These are phyloP conservation scores for Acrocephalus scirpaceus DNA, from an alignment of 2,797 vertebrate genomes.

Conservation along the genomic window DNA sequence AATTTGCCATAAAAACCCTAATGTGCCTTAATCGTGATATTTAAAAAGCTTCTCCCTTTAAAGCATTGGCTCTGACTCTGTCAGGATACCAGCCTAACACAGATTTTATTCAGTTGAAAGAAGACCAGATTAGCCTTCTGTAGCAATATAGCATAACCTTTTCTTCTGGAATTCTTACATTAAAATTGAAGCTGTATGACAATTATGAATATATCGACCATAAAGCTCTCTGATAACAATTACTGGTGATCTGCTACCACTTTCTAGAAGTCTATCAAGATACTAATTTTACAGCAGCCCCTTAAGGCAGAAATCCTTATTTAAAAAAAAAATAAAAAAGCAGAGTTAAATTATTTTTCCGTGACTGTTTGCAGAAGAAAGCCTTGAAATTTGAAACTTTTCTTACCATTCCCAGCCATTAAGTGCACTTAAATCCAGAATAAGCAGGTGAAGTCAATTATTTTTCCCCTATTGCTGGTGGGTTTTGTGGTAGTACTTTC, in stretches of 20 bases:
- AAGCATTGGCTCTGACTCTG: not conserved
- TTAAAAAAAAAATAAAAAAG: not conserved
- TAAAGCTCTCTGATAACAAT: not conserved
- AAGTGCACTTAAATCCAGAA: not conserved
- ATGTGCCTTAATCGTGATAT: not conserved
- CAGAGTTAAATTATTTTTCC: not conserved
- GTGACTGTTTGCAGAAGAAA: not conserved
- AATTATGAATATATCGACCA: not conserved
- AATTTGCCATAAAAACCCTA: not conserved
- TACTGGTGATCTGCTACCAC: not conserved
- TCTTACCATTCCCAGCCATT: not conserved
- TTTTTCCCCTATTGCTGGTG: not conserved
- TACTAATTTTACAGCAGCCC: not conserved
- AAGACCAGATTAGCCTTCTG: not conserved
- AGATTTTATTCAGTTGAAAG: not conserved
- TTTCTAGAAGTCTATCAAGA: not conserved
- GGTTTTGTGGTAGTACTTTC: not conserved
- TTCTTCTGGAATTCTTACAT: conserved; percentile 3
- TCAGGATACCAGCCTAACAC: not conserved
- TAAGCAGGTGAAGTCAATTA: not conserved
- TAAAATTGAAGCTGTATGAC: not conserved
- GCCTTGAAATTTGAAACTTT: not conserved
- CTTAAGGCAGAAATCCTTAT: not conserved
- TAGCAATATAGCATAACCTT: not conserved
- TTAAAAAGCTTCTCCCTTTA: not conserved